Evolutionary conservation across 1,140 invertebrate species (phyloP).

Genomic region (Rhyzopertha dominica): DNA sequence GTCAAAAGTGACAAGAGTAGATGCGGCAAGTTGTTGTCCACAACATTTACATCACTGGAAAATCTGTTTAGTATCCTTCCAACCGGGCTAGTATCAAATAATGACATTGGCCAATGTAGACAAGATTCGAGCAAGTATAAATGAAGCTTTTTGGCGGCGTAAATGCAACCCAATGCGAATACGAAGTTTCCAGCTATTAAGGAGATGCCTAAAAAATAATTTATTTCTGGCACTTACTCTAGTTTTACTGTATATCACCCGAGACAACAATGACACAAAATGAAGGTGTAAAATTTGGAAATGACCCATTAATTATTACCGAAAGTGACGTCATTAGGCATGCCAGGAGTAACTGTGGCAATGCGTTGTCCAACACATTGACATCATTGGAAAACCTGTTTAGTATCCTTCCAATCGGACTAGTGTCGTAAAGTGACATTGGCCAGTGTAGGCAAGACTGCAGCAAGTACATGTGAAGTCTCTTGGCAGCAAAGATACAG

Average conservation of each 20-base stretch:
- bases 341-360: constrained; percentile 53
- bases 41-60: constrained; percentile 72
- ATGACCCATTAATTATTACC: constrained; percentile 17
- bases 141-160: constrained; percentile 7
- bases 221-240: too few relatives aligned
- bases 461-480: constrained; percentile 8
- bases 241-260: too few relatives aligned
- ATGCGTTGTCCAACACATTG: constrained; percentile 67
- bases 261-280: too few relatives aligned
- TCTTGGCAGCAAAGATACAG: constrained; percentile 9
- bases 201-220: background rate
- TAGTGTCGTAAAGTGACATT: constrained; percentile 72
- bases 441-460: constrained; percentile 10
- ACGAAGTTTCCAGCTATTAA: background rate
- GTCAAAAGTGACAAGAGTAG: constrained; percentile 32
- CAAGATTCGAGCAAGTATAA: constrained; percentile 5
- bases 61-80: constrained; percentile 80
- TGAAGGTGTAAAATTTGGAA: too few relatives aligned
- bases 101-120: constrained; percentile 41
- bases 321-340: background rate
- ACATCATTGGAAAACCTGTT: constrained; percentile 81
- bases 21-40: constrained; percentile 68
- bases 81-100: constrained; percentile 80
- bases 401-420: constrained; percentile 73
- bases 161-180: constrained; percentile 13